Base-by-base conservation (phyloP, 1,140 invertebrate genomes). In the Meloidogyne hapla region DNA sequence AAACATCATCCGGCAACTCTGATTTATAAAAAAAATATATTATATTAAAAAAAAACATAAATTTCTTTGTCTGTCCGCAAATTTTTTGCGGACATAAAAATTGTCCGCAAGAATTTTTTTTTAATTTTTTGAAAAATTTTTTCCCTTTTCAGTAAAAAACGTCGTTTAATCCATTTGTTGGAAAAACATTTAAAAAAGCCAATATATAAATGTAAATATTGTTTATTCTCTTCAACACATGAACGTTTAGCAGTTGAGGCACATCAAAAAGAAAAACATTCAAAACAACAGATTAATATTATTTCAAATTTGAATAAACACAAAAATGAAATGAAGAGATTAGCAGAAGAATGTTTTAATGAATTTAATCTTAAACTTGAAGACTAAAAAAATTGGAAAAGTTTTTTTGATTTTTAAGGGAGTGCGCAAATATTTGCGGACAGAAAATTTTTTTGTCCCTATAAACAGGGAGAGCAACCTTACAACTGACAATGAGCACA, bases 61-160 rank as follows among this genome's bases (percentile, higher is more conserved):
- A n/a, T n/a, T 33, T 33, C 9, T 33, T 33, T 33, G 33, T 33
- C 33, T 33, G 28, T 33, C 28, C 33, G 33, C 33, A 33, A 33
- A 0, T 33, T 8, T 33, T n/a, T n/a, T n/a, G n/a, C n/a, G n/a
- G n/a, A n/a, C n/a, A n/a, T n/a, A n/a, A n/a, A n/a, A n/a, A n/a
- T n/a, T 33, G 33, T 33, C 33, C 33, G 33, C 33, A 18, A 48
- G 18, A 18, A 56, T 21, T 21, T n/a, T 56, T 64, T 73, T 25
- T 10, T 3, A 69, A 75, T 78, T 77, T 18, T n/a, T n/a, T n/a
- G n/a, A n/a, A n/a, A n/a, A n/a, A n/a, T n/a, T n/a, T n/a, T n/a
- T n/a, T n/a, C n/a, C n/a, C n/a, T n/a, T n/a, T 81, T 80, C 38
- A 80, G 77, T 26, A 74, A 77, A 56, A 79, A 79, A 26, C 78